A percentile compares a stretch with the other conserved stretches of the same genome.
These are phyloP conservation scores for Venustoraphidia nigricollis DNA, from an alignment of 2,888 invertebrate genomes.

Conservation along the genomic window DNA sequence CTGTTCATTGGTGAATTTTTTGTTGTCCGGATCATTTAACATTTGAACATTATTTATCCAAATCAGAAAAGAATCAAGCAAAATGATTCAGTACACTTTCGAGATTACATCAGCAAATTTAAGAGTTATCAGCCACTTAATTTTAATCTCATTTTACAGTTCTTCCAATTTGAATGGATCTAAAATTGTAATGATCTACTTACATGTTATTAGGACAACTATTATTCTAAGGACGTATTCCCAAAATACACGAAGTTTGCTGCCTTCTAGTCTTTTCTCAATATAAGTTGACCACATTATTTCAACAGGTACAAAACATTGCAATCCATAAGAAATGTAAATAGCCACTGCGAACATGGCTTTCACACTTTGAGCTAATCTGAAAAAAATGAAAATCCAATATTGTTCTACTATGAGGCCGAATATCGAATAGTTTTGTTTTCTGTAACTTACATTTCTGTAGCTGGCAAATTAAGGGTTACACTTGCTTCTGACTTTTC, in stretches of 20 bases:
- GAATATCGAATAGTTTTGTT: no score
- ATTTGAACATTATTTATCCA: no score
- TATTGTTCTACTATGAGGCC: no score
- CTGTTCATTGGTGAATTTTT: no score
- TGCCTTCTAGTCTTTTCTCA: slow-evolving; percentile 21
- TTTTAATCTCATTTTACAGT: no score
- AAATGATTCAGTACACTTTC: no score
- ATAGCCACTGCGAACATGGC: slow-evolving; percentile 51
- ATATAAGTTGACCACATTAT: slow-evolving; percentile 50
- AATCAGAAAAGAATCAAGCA: no score
- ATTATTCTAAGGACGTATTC: slow-evolving; percentile 25
- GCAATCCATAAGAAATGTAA: slow-evolving; percentile 70
- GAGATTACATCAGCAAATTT: no score
- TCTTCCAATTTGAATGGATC: no score
- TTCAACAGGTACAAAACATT: slow-evolving; percentile 77
- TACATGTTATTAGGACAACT: slow-evolving; percentile 28
- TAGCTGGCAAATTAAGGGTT: slow-evolving; percentile 61
- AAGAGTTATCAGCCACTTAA: no score
- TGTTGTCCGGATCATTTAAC: no score
- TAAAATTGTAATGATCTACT: slow-evolving; percentile 13
- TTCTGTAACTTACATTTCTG: slow-evolving; percentile 31
- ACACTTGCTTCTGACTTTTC: slow-evolving; percentile 52
- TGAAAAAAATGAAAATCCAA: slow-evolving; percentile 19
- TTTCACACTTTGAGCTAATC: slow-evolving; percentile 47
- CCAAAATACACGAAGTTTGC: slow-evolving; percentile 16